phyloP scores from a whole-genome alignment of 1,140 invertebrate species.

The Tetragonula clypearis region DNA sequence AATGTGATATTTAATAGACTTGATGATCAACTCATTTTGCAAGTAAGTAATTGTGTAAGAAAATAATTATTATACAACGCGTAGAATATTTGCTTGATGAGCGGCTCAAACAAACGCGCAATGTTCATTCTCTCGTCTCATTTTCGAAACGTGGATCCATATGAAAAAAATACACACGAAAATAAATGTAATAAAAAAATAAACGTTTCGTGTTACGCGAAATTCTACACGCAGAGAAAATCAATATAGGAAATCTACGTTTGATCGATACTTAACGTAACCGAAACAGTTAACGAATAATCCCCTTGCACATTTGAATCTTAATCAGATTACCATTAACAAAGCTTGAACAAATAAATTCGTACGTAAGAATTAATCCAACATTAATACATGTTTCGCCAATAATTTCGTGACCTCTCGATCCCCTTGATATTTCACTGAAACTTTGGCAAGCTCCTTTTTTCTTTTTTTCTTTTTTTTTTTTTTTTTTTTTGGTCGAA shows the following conservation, averaged over 20 bases:
- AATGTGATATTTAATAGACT: too few relatives aligned
- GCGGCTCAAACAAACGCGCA: too few relatives aligned
- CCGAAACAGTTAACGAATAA: not conserved
- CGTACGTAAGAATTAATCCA: not conserved
- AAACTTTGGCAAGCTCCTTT: not conserved
- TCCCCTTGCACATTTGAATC: not conserved
- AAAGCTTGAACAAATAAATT: not conserved
- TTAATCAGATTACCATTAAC: not conserved
- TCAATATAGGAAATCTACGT: not conserved
- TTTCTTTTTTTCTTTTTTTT: too few relatives aligned
- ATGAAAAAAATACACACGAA: not conserved
- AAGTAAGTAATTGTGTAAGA: not conserved
- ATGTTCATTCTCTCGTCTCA: not conserved
- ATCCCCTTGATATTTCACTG: not conserved
- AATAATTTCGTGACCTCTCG: not conserved
- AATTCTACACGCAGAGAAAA: not conserved
- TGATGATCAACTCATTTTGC: too few relatives aligned
- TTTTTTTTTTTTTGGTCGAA: not conserved
- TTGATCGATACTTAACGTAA: too few relatives aligned
- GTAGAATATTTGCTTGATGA: not conserved
- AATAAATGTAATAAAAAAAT: not conserved
- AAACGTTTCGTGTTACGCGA: not conserved
- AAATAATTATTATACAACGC: not conserved
- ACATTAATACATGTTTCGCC: not conserved
- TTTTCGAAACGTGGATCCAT: not conserved